phyloP scores from a whole-genome alignment of 1,140 invertebrate species.

The Drosophila parabipectinata region DNA sequence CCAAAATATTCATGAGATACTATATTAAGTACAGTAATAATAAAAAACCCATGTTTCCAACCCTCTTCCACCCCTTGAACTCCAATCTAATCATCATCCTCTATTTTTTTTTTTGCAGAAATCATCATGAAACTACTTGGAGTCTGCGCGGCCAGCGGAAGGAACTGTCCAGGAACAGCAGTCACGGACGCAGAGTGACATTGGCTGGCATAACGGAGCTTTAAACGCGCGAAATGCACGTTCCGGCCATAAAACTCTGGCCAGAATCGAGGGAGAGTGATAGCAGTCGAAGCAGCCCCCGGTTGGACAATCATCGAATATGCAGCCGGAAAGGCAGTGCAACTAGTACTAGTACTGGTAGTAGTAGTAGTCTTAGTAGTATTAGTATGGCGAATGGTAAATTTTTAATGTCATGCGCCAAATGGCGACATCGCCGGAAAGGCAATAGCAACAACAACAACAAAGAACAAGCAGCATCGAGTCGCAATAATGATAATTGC shows the following conservation, averaged over 20 bases:
- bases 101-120: slow-evolving; percentile 20
- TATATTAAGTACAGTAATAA: no score
- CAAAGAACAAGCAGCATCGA: slow-evolving; percentile 8
- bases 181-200: slow-evolving; percentile 35
- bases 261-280: slow-evolving; percentile 16
- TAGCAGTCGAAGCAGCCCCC: not conserved
- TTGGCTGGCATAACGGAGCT: slow-evolving; percentile 30
- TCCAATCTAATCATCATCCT: no score
- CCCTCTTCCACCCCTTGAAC: no score
- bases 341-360: slow-evolving; percentile 8
- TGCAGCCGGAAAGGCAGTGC: slow-evolving; percentile 30
- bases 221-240: slow-evolving; percentile 69
- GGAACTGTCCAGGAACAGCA: slow-evolving; percentile 36
- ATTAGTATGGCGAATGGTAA: slow-evolving; percentile 47
- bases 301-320: slow-evolving; percentile 21
- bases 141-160: slow-evolving; percentile 8
- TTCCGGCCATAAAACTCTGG: slow-evolving; percentile 59
- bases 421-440: slow-evolving; percentile 68
- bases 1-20: no score
- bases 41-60: not conserved
- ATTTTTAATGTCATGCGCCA: slow-evolving; percentile 69
- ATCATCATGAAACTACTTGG: slow-evolving; percentile 40
- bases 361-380: not conserved
- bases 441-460: slow-evolving; percentile 25
- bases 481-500: slow-evolving; percentile 70